Conservation (phyloP, 2,888 invertebrate genomes). For the Parnassius mnemosyne region DNA sequence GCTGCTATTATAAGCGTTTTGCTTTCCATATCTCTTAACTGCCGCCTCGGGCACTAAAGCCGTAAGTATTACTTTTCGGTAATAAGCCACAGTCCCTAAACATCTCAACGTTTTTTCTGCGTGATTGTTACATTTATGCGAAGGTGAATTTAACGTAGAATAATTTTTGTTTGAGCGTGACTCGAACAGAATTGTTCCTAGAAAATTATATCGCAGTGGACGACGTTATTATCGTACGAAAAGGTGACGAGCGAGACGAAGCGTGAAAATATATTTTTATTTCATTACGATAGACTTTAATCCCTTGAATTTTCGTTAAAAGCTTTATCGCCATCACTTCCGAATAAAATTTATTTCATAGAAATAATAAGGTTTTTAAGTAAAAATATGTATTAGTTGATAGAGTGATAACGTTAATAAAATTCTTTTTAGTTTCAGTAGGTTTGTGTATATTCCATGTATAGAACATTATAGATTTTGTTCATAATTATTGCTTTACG, state of each 20-base stretch:
- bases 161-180: conserved; percentile 58
- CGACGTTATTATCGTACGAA: conserved; percentile 50
- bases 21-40: conserved; percentile 73
- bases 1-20: conserved; percentile 74
- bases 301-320: conserved; percentile 42
- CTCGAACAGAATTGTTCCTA: conserved; percentile 56
- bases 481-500: too few relatives aligned
- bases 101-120: conserved; percentile 40
- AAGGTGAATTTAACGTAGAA: conserved; percentile 49
- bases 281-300: conserved; percentile 44
- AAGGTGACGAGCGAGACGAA: conserved; percentile 40
- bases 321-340: conserved; percentile 13
- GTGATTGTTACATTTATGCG: conserved; percentile 59
- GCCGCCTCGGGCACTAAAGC: conserved; percentile 59
- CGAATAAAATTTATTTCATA: conserved; percentile 25
- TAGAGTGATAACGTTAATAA: conserved; percentile 14
- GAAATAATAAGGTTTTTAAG: conserved; percentile 9
- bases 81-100: conserved; percentile 60
- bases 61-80: conserved; percentile 68
- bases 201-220: conserved; percentile 52
- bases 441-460: too few relatives aligned
- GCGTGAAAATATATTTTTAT: conserved; percentile 47
- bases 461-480: too few relatives aligned
- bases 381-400: conserved; percentile 4
- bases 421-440: too few relatives aligned